Conservation (phyloP, 2,888 invertebrate species). For the Graphium colonna region DNA sequence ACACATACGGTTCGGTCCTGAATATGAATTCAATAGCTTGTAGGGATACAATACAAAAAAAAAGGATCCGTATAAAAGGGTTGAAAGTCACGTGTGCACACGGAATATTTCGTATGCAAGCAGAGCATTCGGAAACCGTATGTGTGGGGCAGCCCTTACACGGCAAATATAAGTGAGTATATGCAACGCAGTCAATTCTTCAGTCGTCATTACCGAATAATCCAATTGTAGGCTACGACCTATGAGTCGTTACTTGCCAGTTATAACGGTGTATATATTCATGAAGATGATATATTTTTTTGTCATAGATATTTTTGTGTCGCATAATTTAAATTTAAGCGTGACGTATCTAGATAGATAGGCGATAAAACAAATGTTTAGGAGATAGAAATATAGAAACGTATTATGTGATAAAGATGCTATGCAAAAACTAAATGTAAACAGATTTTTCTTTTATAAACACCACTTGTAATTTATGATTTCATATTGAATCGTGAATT, state of each 20-base stretch:
- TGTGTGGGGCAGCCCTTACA: too few relatives aligned
- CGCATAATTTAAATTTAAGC: constrained; percentile 72
- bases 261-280: constrained; percentile 43
- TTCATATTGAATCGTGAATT: constrained; percentile 35
- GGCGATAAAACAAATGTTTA: constrained; percentile 33
- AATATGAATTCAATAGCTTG: too few relatives aligned
- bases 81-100: too few relatives aligned
- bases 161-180: constrained; percentile 39
- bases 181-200: constrained; percentile 69
- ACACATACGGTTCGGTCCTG: too few relatives aligned
- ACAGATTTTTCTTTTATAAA: constrained; percentile 55
- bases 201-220: constrained; percentile 28
- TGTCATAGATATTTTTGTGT: constrained; percentile 63
- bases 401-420: constrained; percentile 64
- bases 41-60: too few relatives aligned
- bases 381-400: constrained; percentile 45
- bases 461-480: constrained; percentile 46
- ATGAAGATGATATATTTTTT: constrained; percentile 57
- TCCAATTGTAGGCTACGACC: constrained; percentile 1
- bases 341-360: constrained; percentile 39
- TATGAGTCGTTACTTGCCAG: constrained; percentile 55
- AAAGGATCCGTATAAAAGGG: too few relatives aligned
- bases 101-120: too few relatives aligned
- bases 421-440: constrained; percentile 33
- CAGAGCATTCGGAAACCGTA: too few relatives aligned